Conservation (phyloP, 1,140 invertebrate species). For the Drosophila kepulauana region DNA sequence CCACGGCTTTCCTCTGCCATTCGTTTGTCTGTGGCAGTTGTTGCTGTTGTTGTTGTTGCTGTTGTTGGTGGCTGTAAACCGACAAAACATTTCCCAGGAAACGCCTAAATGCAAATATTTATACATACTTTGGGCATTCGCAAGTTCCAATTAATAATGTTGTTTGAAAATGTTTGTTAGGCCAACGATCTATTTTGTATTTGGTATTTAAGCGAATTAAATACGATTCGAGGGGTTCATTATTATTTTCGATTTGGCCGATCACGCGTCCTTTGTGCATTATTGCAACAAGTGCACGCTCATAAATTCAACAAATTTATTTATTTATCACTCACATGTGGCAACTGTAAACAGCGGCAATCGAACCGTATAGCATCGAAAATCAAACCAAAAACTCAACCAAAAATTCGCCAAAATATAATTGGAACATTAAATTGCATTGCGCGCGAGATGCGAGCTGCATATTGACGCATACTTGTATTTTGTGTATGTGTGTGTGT, state of each 20-base stretch:
- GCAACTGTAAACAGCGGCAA: not conserved
- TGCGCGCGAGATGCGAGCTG: not conserved
- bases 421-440: not conserved
- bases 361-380: not conserved
- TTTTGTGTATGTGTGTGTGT: no score
- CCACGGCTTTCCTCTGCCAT: conserved; percentile 49
- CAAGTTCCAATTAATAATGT: conserved; percentile 39
- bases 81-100: conserved; percentile 71
- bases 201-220: conserved; percentile 3
- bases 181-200: not conserved
- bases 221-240: conserved; percentile 22
- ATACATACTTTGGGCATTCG: conserved; percentile 55
- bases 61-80: conserved; percentile 36
- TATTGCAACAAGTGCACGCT: not conserved
- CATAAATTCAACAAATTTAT: conserved; percentile 15
- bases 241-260: conserved; percentile 4
- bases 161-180: conserved; percentile 25
- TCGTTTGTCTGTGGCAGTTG: conserved; percentile 42
- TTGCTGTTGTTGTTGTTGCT: conserved; percentile 16
- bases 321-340: conserved; percentile 7
- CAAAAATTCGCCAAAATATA: not conserved
- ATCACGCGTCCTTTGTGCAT: not conserved
- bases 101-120: conserved; percentile 69
- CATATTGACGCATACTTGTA: not conserved
- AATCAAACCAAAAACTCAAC: not conserved